Evolutionary conservation across 92 coral and sea anemone species (phyloP).

Genomic region (Epizoanthus ramosus): DNA sequence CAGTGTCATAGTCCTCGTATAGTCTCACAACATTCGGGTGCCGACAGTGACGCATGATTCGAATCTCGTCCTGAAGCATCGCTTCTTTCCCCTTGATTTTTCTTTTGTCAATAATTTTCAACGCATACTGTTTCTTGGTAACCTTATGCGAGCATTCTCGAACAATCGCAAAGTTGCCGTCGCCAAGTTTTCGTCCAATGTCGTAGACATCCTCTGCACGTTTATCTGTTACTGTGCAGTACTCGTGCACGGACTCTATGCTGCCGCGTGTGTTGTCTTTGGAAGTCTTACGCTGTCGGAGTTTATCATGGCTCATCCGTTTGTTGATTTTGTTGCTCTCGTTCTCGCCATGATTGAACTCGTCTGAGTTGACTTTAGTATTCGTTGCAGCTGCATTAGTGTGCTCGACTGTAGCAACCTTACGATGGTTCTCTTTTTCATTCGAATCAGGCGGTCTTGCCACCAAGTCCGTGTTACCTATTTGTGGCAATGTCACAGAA

Average conservation of each 20-base stretch:
- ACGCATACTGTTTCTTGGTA: slow-evolving; percentile 80
- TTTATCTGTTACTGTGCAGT: slow-evolving; percentile 72
- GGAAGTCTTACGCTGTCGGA: slow-evolving; percentile 35
- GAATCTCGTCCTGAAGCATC: slow-evolving; percentile 93
- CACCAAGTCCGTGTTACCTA: slow-evolving; percentile 63
- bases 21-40: slow-evolving; percentile 90
- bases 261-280: slow-evolving; percentile 48
- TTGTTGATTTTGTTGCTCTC: slow-evolving; percentile 38
- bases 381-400: neutral
- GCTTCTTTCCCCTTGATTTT: slow-evolving; percentile 91
- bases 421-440: neutral
- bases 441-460: slow-evolving; percentile 37
- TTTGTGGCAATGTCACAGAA: slow-evolving; percentile 75
- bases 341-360: slow-evolving; percentile 11
- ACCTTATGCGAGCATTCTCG: slow-evolving; percentile 81
- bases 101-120: slow-evolving; percentile 90
- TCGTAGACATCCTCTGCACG: slow-evolving; percentile 86
- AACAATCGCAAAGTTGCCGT: slow-evolving; percentile 96
- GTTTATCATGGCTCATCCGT: slow-evolving; percentile 42
- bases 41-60: slow-evolving; percentile 87
- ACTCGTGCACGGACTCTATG: slow-evolving; percentile 60
- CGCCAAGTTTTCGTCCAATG: slow-evolving; percentile 92
- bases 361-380: slow-evolving; percentile 14
- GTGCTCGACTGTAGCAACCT: slow-evolving; percentile 13
- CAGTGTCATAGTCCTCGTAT: slow-evolving; percentile 83